Conservation (phyloP, 2,797 vertebrate genomes). For the Thalassophryne amazonica region DNA sequence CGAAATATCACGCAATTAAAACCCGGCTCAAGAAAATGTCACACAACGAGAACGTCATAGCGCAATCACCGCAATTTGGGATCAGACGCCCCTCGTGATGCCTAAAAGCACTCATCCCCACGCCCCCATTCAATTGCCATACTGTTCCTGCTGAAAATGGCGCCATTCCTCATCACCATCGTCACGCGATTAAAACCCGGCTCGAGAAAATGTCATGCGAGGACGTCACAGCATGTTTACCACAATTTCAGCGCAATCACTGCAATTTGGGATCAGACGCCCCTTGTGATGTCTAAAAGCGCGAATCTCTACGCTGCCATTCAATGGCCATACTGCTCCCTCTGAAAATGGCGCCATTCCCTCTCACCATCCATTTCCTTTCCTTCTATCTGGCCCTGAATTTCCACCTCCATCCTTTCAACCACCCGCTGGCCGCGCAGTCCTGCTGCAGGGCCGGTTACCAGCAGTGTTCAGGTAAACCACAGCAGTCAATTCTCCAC, state of each 20-base stretch:
- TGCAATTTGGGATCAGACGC: constrained; percentile 73
- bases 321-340: constrained; percentile 55
- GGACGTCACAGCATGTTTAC: constrained; percentile 54
- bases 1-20: no score
- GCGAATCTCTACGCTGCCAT: constrained; percentile 50
- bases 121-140: constrained; percentile 44
- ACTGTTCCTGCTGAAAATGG: no score
- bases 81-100: constrained; percentile 75
- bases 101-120: constrained; percentile 65
- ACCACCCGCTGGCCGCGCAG: constrained; percentile 67
- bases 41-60: constrained; percentile 70
- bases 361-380: constrained; percentile 68
- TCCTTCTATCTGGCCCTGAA: constrained; percentile 69
- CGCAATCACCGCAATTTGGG: constrained; percentile 68
- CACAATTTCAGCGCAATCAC: constrained; percentile 61
- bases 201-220: constrained; percentile 50
- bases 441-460: constrained; percentile 61
- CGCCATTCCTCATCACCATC: no score
- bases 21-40: constrained; percentile 39
- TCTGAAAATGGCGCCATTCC: constrained; percentile 63
- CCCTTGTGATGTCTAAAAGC: constrained; percentile 73
- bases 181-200: neutral
- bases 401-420: constrained; percentile 65
- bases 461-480: constrained; percentile 64
- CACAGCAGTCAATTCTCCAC: constrained; percentile 74